A percentile compares a stretch with the other conserved stretches of the same genome.
These are phyloP conservation scores for Lepus timidus DNA, from an alignment of 2,113 vertebrate genomes.

Conservation along the genomic window DNA sequence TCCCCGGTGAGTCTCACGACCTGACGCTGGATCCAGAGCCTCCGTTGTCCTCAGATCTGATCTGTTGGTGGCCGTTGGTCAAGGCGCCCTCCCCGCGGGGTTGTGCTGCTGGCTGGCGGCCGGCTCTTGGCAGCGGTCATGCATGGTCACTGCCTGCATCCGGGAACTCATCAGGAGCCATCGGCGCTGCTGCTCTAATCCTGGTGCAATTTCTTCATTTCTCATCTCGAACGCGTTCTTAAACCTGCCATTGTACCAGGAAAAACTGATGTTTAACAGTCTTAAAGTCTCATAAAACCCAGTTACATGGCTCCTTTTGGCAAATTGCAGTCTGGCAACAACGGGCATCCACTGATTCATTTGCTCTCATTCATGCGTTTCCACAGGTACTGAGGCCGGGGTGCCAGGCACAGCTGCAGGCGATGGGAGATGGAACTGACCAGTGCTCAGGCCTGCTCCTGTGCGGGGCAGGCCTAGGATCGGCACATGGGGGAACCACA, in stretches of 20 bases:
- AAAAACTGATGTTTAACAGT: background rate
- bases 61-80: background rate
- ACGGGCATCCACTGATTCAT: background rate
- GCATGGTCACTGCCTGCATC: background rate
- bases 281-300: background rate
- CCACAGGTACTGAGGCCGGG: rapidly evolving
- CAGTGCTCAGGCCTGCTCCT: background rate
- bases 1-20: background rate
- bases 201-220: background rate
- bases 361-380: no score
- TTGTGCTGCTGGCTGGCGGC: background rate
- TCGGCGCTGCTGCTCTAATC: rapidly evolving
- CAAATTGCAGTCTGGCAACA: background rate
- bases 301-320: background rate
- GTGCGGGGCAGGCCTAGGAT: background rate
- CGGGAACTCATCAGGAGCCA: background rate
- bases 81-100: background rate
- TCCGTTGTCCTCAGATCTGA: no score
- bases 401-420: background rate
- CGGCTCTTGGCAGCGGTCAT: no score
- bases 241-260: background rate
- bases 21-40: background rate
- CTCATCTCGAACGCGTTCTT: background rate
- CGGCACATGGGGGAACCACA: background rate
- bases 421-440: no score